Evolutionary conservation across 1,140 invertebrate species (phyloP).

Genomic region (Drosophila ficusphila): DNA sequence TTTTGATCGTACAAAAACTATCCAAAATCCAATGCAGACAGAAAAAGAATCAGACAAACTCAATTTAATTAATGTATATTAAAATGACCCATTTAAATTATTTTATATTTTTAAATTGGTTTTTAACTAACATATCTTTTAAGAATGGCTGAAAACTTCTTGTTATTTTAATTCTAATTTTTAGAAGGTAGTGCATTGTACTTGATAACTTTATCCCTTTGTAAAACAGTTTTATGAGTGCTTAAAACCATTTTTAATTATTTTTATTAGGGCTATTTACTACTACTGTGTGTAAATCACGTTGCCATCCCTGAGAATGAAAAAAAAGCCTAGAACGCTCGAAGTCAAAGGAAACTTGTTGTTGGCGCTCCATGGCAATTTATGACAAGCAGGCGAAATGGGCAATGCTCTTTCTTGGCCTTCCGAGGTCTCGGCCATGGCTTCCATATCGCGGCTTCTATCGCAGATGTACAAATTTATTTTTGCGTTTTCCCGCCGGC

Average conservation of each 20-base stretch:
- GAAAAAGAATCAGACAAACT: too few species aligned
- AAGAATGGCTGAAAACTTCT: too few species aligned
- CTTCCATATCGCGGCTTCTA: constrained; percentile 68
- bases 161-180: too few species aligned
- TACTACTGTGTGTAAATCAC: too few species aligned
- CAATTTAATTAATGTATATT: too few species aligned
- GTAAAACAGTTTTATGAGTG: too few species aligned
- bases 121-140: background rate
- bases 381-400: constrained; percentile 75
- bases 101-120: background rate
- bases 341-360: constrained; percentile 52
- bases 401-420: constrained; percentile 39
- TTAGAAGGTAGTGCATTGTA: too few species aligned
- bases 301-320: constrained; percentile 25
- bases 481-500: constrained; percentile 41
- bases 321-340: background rate
- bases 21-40: too few species aligned
- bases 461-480: constrained; percentile 76
- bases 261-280: background rate
- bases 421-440: constrained; percentile 40
- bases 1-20: too few species aligned
- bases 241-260: background rate
- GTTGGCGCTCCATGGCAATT: constrained; percentile 68
- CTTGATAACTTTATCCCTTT: too few species aligned
- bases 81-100: too few species aligned